Conservation (phyloP, 1,140 invertebrate genomes). For the Drosophila nasuta region DNA sequence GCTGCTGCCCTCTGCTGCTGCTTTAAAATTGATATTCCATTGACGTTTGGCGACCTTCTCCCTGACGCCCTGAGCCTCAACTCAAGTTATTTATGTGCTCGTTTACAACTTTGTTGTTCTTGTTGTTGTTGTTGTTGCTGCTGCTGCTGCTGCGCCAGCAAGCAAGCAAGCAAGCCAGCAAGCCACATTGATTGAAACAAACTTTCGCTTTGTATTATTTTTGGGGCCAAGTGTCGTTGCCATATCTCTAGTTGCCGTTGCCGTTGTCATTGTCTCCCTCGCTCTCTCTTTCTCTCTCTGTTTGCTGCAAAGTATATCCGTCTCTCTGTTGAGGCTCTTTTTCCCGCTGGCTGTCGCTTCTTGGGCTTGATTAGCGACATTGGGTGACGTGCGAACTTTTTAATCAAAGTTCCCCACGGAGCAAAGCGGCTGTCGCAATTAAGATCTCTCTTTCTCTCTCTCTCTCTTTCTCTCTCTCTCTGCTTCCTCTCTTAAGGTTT, state of each 20-base stretch:
- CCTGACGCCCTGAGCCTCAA: slow-evolving; percentile 28
- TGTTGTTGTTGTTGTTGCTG: slow-evolving; percentile 10
- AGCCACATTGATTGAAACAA: slow-evolving; percentile 78
- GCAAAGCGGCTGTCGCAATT: slow-evolving; percentile 37
- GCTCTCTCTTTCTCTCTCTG: background rate
- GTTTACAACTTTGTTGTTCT: slow-evolving; percentile 71
- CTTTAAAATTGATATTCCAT: slow-evolving; percentile 81
- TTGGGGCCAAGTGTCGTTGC: slow-evolving; percentile 39
- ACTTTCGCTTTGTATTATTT: slow-evolving; percentile 65
- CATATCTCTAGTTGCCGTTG: slow-evolving; percentile 12
- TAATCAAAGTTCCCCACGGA: slow-evolving; percentile 68
- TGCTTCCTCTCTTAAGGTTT: background rate
- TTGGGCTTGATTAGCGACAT: slow-evolving; percentile 69
- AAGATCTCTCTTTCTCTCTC: slow-evolving; percentile 23
- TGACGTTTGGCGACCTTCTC: slow-evolving; percentile 71
- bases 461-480: background rate
- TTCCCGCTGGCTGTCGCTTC: background rate
- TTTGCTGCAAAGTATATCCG: background rate
- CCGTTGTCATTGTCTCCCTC: background rate
- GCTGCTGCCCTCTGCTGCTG: slow-evolving; percentile 15
- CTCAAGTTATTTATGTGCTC: slow-evolving; percentile 78
- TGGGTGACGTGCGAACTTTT: slow-evolving; percentile 74
- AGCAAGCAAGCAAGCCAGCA: slow-evolving; percentile 11
- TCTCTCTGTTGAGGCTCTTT: background rate
- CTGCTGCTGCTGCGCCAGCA: slow-evolving; percentile 20